Evolutionary conservation across 2,888 invertebrate genomes (phyloP).

Genomic region (Salticus scenicus): DNA sequence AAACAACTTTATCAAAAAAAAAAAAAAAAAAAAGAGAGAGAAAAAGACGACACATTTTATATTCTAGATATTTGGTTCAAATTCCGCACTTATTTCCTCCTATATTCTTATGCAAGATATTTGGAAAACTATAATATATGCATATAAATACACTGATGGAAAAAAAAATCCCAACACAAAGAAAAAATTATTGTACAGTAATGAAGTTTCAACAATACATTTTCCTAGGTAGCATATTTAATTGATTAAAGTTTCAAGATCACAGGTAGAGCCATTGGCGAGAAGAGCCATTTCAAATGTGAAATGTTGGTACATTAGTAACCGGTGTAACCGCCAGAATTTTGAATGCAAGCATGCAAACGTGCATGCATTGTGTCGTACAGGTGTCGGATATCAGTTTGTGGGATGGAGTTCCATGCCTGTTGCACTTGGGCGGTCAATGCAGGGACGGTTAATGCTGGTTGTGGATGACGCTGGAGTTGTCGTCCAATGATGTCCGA

Average conservation of each 20-base stretch:
- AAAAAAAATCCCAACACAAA: neutral
- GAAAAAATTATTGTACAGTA: neutral
- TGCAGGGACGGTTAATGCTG: neutral
- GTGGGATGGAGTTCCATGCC: constrained; percentile 27
- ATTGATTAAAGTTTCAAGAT: constrained; percentile 11
- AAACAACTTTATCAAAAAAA: too few species aligned
- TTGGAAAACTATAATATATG: too few species aligned
- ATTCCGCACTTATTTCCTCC: too few species aligned
- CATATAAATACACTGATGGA: too few species aligned
- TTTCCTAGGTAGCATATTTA: constrained; percentile 2
- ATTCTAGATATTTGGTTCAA: too few species aligned
- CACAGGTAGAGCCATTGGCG: neutral
- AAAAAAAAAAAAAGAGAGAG: too few species aligned
- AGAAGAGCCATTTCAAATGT: too few species aligned
- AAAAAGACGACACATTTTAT: too few species aligned
- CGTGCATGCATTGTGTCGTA: neutral
- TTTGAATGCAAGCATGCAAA: constrained; percentile 4
- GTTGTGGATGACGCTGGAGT: constrained; percentile 4
- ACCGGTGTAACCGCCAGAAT: neutral
- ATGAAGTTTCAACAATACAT: constrained; percentile 18
- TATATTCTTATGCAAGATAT: too few species aligned
- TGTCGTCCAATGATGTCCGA: constrained; percentile 22
- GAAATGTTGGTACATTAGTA: neutral
- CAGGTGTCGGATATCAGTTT: constrained; percentile 7
- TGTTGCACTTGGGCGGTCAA: constrained; percentile 19